Conservation (phyloP, 2,113 vertebrate genomes). For the Marmota flaviventris region DNA sequence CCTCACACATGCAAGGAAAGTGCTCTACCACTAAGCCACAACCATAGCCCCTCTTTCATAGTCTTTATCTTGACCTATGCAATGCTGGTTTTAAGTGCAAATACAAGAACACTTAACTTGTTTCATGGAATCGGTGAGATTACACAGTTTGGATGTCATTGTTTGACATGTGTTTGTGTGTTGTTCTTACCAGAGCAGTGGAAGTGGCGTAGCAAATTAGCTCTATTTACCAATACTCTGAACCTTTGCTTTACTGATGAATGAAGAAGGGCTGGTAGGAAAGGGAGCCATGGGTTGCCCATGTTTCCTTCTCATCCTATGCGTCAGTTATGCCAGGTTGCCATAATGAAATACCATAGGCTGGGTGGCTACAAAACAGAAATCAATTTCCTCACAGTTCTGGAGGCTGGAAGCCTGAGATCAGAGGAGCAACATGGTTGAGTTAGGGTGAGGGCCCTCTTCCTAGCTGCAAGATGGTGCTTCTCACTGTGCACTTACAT, state of each 20-base stretch:
- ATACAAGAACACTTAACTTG: background rate
- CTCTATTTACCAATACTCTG: background rate
- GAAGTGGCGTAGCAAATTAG: background rate
- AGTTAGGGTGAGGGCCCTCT: background rate
- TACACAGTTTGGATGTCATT: background rate
- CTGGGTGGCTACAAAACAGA: background rate
- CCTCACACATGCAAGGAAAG: no score
- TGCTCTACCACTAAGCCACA: no score
- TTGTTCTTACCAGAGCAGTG: background rate
- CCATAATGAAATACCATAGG: background rate
- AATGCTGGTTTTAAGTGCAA: background rate
- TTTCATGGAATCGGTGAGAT: background rate
- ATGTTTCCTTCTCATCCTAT: background rate
- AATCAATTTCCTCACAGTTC: background rate
- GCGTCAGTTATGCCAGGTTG: background rate
- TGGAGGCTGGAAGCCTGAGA: background rate
- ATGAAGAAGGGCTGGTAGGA: background rate
- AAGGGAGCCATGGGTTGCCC: background rate
- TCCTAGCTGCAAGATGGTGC: background rate
- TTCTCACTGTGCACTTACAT: background rate
- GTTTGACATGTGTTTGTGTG: background rate
- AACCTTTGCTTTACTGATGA: background rate
- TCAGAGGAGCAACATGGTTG: background rate
- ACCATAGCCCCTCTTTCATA: background rate
- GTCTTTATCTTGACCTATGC: background rate